Evolutionary conservation across 2,888 invertebrate species (phyloP).

Genomic region (Hymenopus coronatus): DNA sequence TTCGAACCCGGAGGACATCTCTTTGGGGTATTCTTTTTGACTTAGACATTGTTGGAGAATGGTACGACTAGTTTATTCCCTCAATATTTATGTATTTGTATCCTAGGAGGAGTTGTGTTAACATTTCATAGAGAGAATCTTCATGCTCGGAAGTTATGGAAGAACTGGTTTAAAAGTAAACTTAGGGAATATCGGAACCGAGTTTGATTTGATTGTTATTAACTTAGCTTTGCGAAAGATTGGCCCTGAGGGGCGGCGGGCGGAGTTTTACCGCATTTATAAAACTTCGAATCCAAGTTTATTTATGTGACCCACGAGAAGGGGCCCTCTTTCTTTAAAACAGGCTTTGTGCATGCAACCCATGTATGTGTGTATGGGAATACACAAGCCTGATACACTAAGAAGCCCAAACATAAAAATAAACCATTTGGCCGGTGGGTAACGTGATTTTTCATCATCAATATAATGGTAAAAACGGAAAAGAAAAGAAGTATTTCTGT

Average conservation of each 20-base stretch:
- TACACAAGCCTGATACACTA: not conserved
- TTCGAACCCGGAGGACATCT: too few species aligned
- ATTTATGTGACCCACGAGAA: not conserved
- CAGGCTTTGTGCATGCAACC: conserved; percentile 2
- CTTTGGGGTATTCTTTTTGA: not conserved
- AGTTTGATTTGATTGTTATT: conserved; percentile 9
- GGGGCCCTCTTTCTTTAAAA: not conserved
- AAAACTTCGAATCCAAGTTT: conserved; percentile 11
- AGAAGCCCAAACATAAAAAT: not conserved
- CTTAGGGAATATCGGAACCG: not conserved
- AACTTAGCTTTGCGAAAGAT: not conserved
- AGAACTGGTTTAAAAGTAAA: not conserved
- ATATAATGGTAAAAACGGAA: conserved; percentile 11
- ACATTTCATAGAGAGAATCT: not conserved
- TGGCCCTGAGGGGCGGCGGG: not conserved
- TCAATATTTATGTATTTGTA: not conserved
- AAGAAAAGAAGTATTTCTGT: not conserved
- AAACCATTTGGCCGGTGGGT: not conserved
- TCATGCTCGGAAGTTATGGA: not conserved
- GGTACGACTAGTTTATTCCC: not conserved
- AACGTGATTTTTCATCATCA: conserved; percentile 19
- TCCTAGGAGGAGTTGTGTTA: not conserved
- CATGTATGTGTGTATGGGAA: not conserved
- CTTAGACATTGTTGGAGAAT: not conserved
- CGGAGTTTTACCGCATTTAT: not conserved